These are phyloP conservation scores for Scaptomyza tumidula DNA, from an alignment of 2,888 invertebrate genomes.

Conservation along the genomic window DNA sequence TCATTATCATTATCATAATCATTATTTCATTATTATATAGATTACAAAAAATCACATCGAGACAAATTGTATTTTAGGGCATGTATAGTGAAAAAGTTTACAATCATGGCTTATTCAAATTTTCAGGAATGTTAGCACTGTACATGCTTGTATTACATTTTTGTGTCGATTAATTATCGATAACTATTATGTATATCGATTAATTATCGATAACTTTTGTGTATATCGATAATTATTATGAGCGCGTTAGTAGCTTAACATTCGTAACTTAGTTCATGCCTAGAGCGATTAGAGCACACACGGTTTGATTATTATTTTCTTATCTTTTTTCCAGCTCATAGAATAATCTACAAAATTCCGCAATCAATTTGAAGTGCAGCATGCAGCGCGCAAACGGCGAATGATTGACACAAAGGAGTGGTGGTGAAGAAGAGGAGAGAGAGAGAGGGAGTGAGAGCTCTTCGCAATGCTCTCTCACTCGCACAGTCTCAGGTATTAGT, in stretches of 20 bases:
- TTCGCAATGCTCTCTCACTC: constrained; percentile 19
- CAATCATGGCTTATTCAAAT: not conserved
- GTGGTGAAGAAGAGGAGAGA: not conserved
- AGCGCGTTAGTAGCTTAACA: constrained; percentile 47
- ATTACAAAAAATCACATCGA: not conserved
- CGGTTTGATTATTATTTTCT: not conserved
- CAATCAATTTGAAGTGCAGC: constrained; percentile 39
- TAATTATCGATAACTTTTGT: not conserved
- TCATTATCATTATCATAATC: not conserved
- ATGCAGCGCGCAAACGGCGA: constrained; percentile 45
- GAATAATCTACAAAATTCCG: not conserved
- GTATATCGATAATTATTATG: constrained; percentile 10
- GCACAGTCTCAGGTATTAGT: constrained; percentile 32
- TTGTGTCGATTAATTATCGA: not conserved
- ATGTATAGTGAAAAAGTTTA: constrained; percentile 5
- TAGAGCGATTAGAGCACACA: constrained; percentile 30
- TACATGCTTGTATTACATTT: not conserved
- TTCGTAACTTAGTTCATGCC: constrained; percentile 53
- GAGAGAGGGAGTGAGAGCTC: constrained; percentile 31
- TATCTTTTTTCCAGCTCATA: constrained; percentile 20
- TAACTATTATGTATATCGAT: not conserved
- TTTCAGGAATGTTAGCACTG: constrained; percentile 11
- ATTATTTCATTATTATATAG: not conserved
- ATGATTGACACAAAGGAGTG: constrained; percentile 15
- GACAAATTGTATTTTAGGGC: not conserved